phyloP scores from a whole-genome alignment of 2,113 vertebrate genomes.

The Pterocles gutturalis region DNA sequence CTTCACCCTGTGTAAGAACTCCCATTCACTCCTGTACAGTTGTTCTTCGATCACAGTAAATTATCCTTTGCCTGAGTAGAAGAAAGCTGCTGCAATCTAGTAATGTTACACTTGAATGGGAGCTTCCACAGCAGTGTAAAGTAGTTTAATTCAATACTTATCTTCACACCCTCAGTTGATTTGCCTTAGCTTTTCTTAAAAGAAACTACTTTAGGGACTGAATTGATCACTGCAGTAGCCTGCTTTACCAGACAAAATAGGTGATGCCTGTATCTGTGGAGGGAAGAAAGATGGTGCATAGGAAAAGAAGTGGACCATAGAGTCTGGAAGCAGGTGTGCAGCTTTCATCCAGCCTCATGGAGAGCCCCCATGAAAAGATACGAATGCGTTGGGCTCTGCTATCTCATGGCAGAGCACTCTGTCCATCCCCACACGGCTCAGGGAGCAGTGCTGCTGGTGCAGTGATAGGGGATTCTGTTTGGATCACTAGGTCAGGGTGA shows the following conservation, averaged over 20 bases:
- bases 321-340: background rate
- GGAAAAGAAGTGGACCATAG: background rate
- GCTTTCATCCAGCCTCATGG: background rate
- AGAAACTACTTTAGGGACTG: background rate
- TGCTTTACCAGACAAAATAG: background rate
- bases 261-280: background rate
- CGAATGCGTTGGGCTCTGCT: background rate
- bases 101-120: background rate
- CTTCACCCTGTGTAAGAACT: background rate
- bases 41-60: background rate
- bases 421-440: fast-evolving
- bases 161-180: background rate
- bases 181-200: background rate
- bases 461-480: conserved; percentile 35
- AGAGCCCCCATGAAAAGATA: background rate
- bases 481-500: background rate
- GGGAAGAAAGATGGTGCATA: background rate
- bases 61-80: background rate
- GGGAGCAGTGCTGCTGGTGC: background rate
- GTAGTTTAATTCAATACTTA: background rate
- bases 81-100: background rate
- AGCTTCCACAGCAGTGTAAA: background rate
- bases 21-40: background rate
- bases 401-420: background rate
- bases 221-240: background rate